Conservation (phyloP, 2,113 vertebrate genomes). For the Cololabis saira region DNA sequence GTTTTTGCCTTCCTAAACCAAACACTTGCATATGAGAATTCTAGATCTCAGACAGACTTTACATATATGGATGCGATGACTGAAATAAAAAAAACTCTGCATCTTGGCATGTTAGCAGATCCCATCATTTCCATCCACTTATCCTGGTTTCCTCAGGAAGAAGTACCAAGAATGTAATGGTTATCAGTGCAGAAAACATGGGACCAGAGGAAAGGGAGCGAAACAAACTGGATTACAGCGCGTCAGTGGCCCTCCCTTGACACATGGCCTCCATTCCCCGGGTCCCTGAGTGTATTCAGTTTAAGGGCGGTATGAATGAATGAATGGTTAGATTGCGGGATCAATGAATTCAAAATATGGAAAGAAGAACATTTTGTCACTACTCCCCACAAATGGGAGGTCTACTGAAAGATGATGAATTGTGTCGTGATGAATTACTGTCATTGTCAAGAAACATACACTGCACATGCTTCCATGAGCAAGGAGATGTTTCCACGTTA, state of each 20-base stretch:
- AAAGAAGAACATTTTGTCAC: conserved; percentile 25
- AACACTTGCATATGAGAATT: too few relatives aligned
- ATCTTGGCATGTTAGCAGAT: conserved; percentile 36
- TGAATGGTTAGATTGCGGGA: conserved; percentile 8
- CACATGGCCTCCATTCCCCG: conserved; percentile 61
- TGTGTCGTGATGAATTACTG: conserved; percentile 62
- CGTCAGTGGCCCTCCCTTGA: conserved; percentile 69
- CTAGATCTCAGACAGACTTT: neutral
- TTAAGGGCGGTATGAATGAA: conserved; percentile 30
- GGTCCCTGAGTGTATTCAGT: conserved; percentile 34
- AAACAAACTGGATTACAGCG: conserved; percentile 79
- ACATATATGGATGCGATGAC: neutral
- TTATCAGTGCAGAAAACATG: conserved; percentile 58
- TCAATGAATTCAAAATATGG: conserved; percentile 27
- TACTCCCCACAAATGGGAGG: conserved; percentile 33
- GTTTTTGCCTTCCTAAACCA: too few relatives aligned
- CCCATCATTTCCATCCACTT: conserved; percentile 14
- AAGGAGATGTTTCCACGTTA: conserved; percentile 21
- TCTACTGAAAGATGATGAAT: conserved; percentile 40
- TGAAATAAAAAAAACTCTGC: conserved; percentile 16
- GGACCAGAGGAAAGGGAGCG: conserved; percentile 68
- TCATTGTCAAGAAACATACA: conserved; percentile 35
- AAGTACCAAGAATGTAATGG: conserved; percentile 52
- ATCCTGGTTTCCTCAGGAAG: conserved; percentile 32
- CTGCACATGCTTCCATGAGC: conserved; percentile 24